Evolutionary conservation across 1,140 invertebrate species (phyloP), one percentile per base, ranked within the genome.

Genomic region (Myzus persicae): DNA sequence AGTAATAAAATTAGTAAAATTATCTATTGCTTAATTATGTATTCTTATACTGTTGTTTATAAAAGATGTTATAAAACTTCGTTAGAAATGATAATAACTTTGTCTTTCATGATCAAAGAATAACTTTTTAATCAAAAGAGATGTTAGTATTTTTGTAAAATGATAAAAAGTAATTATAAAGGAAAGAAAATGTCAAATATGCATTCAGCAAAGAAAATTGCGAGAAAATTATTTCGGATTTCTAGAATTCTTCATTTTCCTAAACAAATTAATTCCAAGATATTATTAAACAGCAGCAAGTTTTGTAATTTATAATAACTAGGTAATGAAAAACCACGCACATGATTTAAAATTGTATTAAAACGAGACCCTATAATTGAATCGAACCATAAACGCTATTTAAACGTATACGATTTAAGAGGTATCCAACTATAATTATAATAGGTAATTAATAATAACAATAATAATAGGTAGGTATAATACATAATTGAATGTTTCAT

Each of bases 1-100:
- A 76, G 59, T 76, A 76, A 76, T 76, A 76, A 76, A 76, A 76
- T 76, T 76, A 76, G 59, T 76, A n/a, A 76, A 76, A 76, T 76
- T 76, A 76, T 76, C 59, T 76, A 76, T 76, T 76, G 59, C 59
- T 76, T 76, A 76, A 76, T 76, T 76, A 76, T 76, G 59, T 76
- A 76, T 76, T 76, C 31, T 76, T n/a, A 76, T 76, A 76, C 59
- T 76, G 59, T 67, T n/a, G 59, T 36, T 76, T n/a, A 76, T 76
- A n/a, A 76, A 76, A 76, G 31, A 76, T 76, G 59, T 76, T 76
- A 18, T 76, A 76, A 76, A 76, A 76, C 59, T 76, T 76, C n/a
- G n/a, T 76, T 76, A 76, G 59, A n/a, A 76, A 76, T 76, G 11
- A 76, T 76, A 76, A n/a, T 76, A 76, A 76, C 59, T 76, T 76